Conservation (phyloP, 2,113 vertebrate species). For the Columba livia region DNA sequence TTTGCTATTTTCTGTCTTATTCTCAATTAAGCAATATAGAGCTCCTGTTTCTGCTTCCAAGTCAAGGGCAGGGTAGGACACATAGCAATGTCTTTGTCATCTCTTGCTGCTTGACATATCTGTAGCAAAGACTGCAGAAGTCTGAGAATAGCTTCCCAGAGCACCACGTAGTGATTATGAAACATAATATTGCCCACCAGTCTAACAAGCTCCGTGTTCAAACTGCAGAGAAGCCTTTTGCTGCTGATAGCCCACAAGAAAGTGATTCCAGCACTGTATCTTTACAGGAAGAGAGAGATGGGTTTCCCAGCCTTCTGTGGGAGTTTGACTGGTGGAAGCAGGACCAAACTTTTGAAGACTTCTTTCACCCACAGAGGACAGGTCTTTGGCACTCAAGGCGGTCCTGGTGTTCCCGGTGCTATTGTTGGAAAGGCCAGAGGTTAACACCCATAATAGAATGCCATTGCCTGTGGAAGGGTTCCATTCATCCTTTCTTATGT, state of each 20-base stretch:
- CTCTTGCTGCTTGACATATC: not conserved
- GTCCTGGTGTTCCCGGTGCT: not conserved
- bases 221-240: not conserved
- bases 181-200: not conserved
- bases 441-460: not conserved
- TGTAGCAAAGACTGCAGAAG: not conserved
- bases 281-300: not conserved
- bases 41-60: not conserved
- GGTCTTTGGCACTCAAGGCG: not conserved
- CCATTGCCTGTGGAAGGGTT: not conserved
- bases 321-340: not conserved
- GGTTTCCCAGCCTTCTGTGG: not conserved
- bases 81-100: rapidly evolving
- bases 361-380: not conserved
- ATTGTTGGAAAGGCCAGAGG: not conserved
- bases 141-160: not conserved
- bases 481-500: not conserved
- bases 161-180: not conserved
- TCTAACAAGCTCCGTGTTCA: not conserved
- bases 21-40: not conserved
- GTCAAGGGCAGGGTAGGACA: not conserved
- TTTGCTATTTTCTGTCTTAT: not conserved
- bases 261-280: not conserved
- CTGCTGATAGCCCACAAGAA: not conserved
- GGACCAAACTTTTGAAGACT: not conserved